Base-by-base conservation (phyloP, 1,140 invertebrate species). In the Anoplophora glabripennis region DNA sequence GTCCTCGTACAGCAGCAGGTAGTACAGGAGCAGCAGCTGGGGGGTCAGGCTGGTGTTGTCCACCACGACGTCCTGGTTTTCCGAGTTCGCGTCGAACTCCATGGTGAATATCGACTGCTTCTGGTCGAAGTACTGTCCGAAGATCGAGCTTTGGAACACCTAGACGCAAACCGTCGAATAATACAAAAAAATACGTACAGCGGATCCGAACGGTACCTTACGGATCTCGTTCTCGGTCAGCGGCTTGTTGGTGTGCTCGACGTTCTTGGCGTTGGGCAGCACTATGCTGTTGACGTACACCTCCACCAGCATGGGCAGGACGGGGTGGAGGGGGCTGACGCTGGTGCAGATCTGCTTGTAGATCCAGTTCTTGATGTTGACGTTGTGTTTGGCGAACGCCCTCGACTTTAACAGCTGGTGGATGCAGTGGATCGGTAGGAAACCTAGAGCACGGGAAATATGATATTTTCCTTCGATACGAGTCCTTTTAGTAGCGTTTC, bases 341-440 rank as follows among this genome's bases (percentile, higher is more conserved):
- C 91, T 90, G 42, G 86, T 86, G 67, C 92, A 93, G 41, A 98
- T 90, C 80, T 99, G 96, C 61, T 88, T 85, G 66, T 94, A 96
- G 51, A 98, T 96, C 94, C 94, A 97, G 66, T 91, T 89, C 80
- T 94, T 94, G 5, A 95, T 94, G 0, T 91, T 90, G 0, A 94
- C 94, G 75, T 93, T 93, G 72, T 99, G 90, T 77, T 98, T 98
- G 0, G 94, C 92, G 72, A 98, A 99, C 4, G 94, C 93, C 68
- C 95, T 78, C 21, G 92, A 96, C 75, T 97, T 96, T 0, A 99
- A 78, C 11, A 98, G 76, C 70, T 98, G 96, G 76, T 97, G 94
- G 57, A 99, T 96, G 74, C 96, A 98, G 76, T 99, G 96, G 18
- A 98, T 92, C 0, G 96, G 96, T 53, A 99, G 76, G 78, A 96